Base-by-base conservation (phyloP, 2,888 invertebrate species). In the Hofmannophila pseudospretella region DNA sequence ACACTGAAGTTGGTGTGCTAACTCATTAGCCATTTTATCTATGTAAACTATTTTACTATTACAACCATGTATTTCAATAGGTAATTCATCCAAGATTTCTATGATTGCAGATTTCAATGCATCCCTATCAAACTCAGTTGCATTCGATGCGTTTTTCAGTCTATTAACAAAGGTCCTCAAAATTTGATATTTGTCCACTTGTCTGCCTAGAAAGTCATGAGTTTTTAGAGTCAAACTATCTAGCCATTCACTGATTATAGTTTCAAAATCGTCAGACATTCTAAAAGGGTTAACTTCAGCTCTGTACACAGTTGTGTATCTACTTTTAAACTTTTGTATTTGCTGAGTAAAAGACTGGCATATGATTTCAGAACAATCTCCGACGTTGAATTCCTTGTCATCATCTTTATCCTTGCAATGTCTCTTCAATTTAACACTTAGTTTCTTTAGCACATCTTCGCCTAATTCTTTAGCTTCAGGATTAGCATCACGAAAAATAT, bases 181-280 rank as follows among this genome's bases (percentile, higher is more conserved):
- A 11, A 66, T 41, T 3, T 51, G 20, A 7, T 49, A 45, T 41
- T 46, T 67, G 10, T 58, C 48, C 0, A 54, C 31, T 2, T 34
- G 34, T 23, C 41, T 54, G 0, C 43, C 53, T 31, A 51, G 31
- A 28, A 43, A 42, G 34, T 66, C 49, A 9, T 23, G 38, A 2
- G 30, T 37, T 43, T 59, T 58, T 3, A 71, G 36, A 12, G 58
- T 60, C 31, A 73, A 38, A 25, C 48, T 41, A 35, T 43, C 44
- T 1, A 70, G 39, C 67, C 71, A 74, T n/a, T 62, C 55, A 39
- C 51, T 58, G 7, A 72, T 42, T 7, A 63, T 35, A 11, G 45
- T 42, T 25, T 64, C 54, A 0, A 70, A 34, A 16, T 36, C 16
- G 19, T 41, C 32, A 39, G 19, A 42, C 36, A 13, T 41, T 10